A percentile compares a stretch with the other conserved stretches of the same genome.
Conservation (phyloP, 2,888 invertebrate genomes). For the Esperia sulphurella region DNA sequence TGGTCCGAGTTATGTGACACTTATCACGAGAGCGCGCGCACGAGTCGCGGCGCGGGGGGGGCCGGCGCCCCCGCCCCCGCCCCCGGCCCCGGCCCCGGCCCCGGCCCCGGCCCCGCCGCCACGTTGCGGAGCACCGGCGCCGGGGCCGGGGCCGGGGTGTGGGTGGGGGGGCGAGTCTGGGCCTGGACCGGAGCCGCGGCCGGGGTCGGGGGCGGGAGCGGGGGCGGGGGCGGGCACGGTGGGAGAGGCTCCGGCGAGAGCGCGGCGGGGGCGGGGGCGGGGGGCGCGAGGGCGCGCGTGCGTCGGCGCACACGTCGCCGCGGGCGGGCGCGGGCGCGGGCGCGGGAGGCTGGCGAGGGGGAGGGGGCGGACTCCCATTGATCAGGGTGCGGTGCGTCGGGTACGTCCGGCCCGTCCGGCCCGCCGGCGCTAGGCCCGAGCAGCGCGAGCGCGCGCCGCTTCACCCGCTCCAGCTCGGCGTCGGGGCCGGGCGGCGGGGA, state of each 20-base stretch:
- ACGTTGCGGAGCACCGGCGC: conserved; percentile 88
- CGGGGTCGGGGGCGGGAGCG: conserved; percentile 84
- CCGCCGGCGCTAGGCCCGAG: conserved; percentile 92
- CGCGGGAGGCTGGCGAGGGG: neutral
- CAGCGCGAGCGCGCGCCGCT: conserved; percentile 91
- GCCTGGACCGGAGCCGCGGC: conserved; percentile 89
- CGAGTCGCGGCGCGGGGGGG: conserved; percentile 82
- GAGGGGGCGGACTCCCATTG: conserved; percentile 79
- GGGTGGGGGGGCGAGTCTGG: neutral
- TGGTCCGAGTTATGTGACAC: conserved; percentile 87
- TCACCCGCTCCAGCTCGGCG: conserved; percentile 80
- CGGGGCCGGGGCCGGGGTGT: neutral
- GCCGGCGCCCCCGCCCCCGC: conserved; percentile 81
- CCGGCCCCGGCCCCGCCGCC: conserved; percentile 98
- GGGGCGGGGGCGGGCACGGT: neutral
- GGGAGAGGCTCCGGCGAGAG: neutral
- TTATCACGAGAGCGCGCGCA: conserved; percentile 36
- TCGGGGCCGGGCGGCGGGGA: conserved; percentile 75
- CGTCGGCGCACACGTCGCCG: conserved; percentile 77
- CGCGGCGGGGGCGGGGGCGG: conserved; percentile 91
- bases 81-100: conserved; percentile 88
- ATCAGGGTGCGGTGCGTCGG: conserved; percentile 86
- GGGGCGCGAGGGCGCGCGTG: conserved; percentile 97
- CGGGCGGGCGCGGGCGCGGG: conserved; percentile 73
- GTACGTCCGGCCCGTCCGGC: conserved; percentile 79